A percentile compares a stretch with the other conserved stretches of the same genome.
Evolutionary conservation across 2,888 invertebrate species (phyloP).

Genomic region (Scrobipalpa costella): DNA sequence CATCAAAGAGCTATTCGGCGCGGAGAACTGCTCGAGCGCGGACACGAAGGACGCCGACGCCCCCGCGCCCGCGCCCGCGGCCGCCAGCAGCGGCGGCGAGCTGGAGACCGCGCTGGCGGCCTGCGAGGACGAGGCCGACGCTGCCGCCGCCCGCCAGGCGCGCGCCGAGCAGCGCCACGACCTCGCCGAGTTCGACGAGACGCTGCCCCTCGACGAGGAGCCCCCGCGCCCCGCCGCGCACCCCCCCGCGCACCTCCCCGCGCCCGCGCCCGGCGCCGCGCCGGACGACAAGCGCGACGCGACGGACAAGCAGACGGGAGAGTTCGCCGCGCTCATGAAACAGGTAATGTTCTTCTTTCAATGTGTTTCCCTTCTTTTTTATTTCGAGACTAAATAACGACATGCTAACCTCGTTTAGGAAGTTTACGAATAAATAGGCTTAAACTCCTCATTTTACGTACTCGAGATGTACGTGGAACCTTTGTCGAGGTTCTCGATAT

Average conservation of each 20-base stretch:
- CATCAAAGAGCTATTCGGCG: constrained; percentile 95
- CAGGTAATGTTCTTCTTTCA: constrained; percentile 45
- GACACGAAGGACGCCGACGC: constrained; percentile 82
- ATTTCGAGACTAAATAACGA: no score
- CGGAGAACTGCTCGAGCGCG: constrained; percentile 78
- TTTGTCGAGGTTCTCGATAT: background rate
- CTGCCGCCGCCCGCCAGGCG: constrained; percentile 93
- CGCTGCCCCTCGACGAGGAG: constrained; percentile 91
- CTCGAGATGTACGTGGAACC: no score
- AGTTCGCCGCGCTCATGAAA: constrained; percentile 58
- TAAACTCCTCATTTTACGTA: no score
- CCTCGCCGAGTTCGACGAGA: constrained; percentile 97
- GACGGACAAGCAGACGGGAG: constrained; percentile 37
- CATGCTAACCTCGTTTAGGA: no score
- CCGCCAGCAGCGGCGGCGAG: constrained; percentile 58
- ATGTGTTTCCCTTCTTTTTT: background rate
- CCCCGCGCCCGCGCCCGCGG: constrained; percentile 58
- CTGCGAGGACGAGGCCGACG: constrained; percentile 97
- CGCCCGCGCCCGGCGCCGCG: constrained; percentile 26
- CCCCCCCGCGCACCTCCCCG: constrained; percentile 31
- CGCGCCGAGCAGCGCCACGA: constrained; percentile 94
- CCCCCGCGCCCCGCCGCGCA: constrained; percentile 73
- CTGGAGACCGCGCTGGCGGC: constrained; percentile 92
- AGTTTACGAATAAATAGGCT: no score
- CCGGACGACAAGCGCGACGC: constrained; percentile 33